Base-by-base conservation (phyloP, 2,888 invertebrate species). In the Ophioninae sp. region DNA sequence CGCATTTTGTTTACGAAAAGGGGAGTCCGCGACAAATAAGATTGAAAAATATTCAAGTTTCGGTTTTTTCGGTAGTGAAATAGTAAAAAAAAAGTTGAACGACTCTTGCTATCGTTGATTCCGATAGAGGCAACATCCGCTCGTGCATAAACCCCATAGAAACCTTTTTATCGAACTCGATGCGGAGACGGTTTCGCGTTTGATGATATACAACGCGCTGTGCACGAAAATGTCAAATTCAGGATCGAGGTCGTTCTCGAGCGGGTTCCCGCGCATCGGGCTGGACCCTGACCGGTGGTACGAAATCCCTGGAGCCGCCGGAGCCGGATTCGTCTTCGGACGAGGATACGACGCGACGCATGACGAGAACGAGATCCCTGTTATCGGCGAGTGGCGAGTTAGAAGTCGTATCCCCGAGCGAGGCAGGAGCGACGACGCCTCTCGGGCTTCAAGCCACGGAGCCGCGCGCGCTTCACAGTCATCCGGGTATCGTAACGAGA, bases 311-410 rank as follows among this genome's bases (percentile, higher is more conserved):
- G 10, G 68, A 76, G 23, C 87, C 89, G 2, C 74, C 85, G 5
- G 87, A 90, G 68, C 90, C 88, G 22, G 91, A 91, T 85, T 91
- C 91, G 17, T 91, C 91, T 0, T 91, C 91, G 10, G 91, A 91
- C 58, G 91, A 91, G 41, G 91, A 91, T 51, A 75, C 82, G 6
- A 85, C 76, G 58, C 76, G 67, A 23, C 76, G 76, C 20, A 75
- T 88, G 51, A 82, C 86, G 7, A 65, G 80, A 64, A 84, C 83
- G 63, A 68, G 85, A 41, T 86, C 85, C 13, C 75, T 86, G 9
- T 72, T 84, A 6, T 84, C 85, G 23, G 72, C 78, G 10, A 87
- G 79, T 58, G 75, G 81, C 64, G 84, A 84, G 6, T 69, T 74
- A 10, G 84, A 84, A 23, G 64, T 76, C 10, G 23, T 67, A 8